Conservation (phyloP, 2,797 vertebrate species). For the Manis crassicaudata region DNA sequence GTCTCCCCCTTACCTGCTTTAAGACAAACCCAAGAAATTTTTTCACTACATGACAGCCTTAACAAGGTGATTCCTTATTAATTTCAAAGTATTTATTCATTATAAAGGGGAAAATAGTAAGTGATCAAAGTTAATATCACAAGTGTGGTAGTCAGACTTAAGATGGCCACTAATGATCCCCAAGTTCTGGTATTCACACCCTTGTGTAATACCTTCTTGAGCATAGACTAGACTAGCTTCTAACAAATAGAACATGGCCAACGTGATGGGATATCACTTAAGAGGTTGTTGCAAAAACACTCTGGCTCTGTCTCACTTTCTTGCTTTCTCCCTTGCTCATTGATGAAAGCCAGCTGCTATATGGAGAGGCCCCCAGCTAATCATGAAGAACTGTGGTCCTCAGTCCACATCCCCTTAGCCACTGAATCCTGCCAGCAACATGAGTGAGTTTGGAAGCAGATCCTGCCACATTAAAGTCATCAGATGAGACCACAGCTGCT, state of each 20-base stretch:
- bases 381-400: not conserved
- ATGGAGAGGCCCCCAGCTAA: not conserved
- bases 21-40: not conserved
- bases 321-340: not conserved
- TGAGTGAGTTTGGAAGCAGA: not conserved
- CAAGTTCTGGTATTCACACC: not conserved
- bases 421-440: not conserved
- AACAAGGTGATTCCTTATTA: not conserved
- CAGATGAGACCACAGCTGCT: not conserved
- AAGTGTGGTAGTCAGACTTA: not conserved
- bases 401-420: not conserved
- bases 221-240: not conserved
- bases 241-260: not conserved
- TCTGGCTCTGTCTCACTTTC: not conserved
- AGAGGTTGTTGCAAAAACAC: not conserved
- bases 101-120: not conserved
- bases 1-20: not conserved
- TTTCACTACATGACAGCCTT: not conserved
- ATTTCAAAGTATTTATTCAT: constrained; percentile 6
- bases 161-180: not conserved
- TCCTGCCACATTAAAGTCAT: not conserved
- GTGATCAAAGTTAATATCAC: not conserved
- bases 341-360: not conserved
- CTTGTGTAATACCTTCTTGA: not conserved
- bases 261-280: not conserved